phyloP scores from a whole-genome alignment of 23 tunicate genomes.

The Trididemnum nubilum region DNA sequence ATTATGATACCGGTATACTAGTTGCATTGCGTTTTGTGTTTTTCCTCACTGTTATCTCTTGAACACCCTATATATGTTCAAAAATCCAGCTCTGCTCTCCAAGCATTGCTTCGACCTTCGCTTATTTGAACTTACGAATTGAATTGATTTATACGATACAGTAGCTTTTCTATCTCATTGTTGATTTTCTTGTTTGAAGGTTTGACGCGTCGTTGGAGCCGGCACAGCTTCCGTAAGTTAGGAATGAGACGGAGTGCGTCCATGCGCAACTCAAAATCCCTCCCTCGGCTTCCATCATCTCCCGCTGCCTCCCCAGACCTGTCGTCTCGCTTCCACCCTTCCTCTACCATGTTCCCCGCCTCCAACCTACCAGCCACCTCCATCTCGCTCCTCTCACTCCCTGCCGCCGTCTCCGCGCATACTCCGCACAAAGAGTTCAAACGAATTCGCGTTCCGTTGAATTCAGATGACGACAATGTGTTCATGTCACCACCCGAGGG shows the following conservation, averaged over 20 bases:
- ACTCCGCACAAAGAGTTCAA: background rate
- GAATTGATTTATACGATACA: too few relatives aligned
- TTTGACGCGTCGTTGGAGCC: slow-evolving; percentile 3
- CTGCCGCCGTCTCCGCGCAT: slow-evolving; percentile 16
- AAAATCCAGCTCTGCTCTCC: too few relatives aligned
- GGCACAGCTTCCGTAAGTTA: slow-evolving; percentile 34
- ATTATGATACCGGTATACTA: too few relatives aligned
- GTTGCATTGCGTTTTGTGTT: too few relatives aligned
- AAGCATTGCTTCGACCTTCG: too few relatives aligned
- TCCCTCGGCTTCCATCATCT: slow-evolving; percentile 79
- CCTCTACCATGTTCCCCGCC: slow-evolving; percentile 82
- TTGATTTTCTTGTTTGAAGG: too few relatives aligned
- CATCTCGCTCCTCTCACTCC: slow-evolving; percentile 28
- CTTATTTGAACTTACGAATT: too few relatives aligned
- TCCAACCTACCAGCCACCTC: slow-evolving; percentile 33
- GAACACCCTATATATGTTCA: too few relatives aligned
- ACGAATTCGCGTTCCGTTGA: background rate
- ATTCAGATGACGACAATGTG: slow-evolving; percentile 44
- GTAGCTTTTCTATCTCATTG: too few relatives aligned
- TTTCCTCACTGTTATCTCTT: too few relatives aligned
- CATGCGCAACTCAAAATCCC: slow-evolving; percentile 73
- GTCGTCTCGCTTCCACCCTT: slow-evolving; percentile 50
- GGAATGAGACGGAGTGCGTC: slow-evolving; percentile 52
- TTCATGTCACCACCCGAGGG: slow-evolving; percentile 8
- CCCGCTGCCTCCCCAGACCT: slow-evolving; percentile 18